Evolutionary conservation across 2,888 invertebrate species (phyloP), one percentile per base, ranked within the genome.

Genomic region (Plutella xylostella): DNA sequence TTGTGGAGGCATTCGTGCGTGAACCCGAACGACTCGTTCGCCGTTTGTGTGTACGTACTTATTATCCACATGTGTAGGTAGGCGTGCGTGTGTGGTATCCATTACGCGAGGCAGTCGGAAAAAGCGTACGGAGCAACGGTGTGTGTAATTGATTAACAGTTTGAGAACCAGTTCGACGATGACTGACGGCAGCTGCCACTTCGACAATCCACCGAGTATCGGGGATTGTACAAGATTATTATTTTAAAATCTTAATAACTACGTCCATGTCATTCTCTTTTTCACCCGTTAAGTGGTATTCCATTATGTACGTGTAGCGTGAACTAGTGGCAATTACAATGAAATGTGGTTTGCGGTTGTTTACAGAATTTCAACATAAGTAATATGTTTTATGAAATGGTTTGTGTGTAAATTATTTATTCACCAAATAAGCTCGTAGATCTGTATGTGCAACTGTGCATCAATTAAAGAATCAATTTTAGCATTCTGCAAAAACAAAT

Each of bases 61-160:
- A 39, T 28, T 19, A 34, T 35, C 35, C 18, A 20, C 42, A 53
- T 54, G 53, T 53, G 56, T 53, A 53, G 54, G 53, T 50, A 51
- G 54, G 66, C 68, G 68, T 68, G 67, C 65, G 62, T 62, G 37
- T 63, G 68, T 60, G 68, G 72, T 74, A 72, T 80, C 73, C 74
- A 82, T 80, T 79, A 80, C 80, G 66, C 59, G 59, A 39, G 14
- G 19, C n/a, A 22, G 35, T 60, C 63, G 72, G 72, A 76, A 78
- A 68, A 76, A 75, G 72, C 65, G 70, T 65, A 64, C 65, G 56
- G 68, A 59, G 64, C 76, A 72, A 63, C 73, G 65, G 72, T 58
- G 70, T 73, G 75, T 72, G 70, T 82, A 80, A 82, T 82, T 79
- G 76, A 80, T 79, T 75, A 74, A 68, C 72, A 72, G 75, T 74